phyloP scores from a whole-genome alignment of 2,888 invertebrate species.

The Plusia festucae region DNA sequence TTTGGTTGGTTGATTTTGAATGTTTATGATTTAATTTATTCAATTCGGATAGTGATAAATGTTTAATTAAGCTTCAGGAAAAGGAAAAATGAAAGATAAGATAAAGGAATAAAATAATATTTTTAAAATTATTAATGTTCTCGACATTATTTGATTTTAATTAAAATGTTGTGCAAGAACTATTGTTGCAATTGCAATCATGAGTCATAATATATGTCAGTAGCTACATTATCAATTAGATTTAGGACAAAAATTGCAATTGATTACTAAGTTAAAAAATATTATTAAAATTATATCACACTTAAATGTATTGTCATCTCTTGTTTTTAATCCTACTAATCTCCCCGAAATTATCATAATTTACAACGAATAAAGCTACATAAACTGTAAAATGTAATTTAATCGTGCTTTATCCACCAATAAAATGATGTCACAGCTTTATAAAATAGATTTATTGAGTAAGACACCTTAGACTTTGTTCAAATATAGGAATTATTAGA shows the following conservation, averaged over 20 bases:
- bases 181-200: not conserved
- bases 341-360: slow-evolving; percentile 3
- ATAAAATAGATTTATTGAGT: not conserved
- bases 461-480: not conserved
- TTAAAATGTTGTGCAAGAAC: not conserved
- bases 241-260: slow-evolving; percentile 4
- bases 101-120: too few relatives aligned
- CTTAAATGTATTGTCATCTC: slow-evolving; percentile 1
- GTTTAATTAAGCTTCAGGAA: not conserved
- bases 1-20: too few relatives aligned
- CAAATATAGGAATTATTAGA: not conserved
- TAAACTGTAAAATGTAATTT: slow-evolving; percentile 2
- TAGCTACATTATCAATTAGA: not conserved
- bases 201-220: not conserved
- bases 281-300: slow-evolving; percentile 1
- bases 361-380: slow-evolving; percentile 2
- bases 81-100: too few relatives aligned
- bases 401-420: not conserved
- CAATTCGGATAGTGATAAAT: too few relatives aligned
- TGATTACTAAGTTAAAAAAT: not conserved
- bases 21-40: too few relatives aligned
- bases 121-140: too few relatives aligned
- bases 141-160: not conserved
- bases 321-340: slow-evolving; percentile 2
- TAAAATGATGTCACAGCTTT: not conserved